phyloP scores from a whole-genome alignment of 2,797 vertebrate species.

The Sitta carolinensis region DNA sequence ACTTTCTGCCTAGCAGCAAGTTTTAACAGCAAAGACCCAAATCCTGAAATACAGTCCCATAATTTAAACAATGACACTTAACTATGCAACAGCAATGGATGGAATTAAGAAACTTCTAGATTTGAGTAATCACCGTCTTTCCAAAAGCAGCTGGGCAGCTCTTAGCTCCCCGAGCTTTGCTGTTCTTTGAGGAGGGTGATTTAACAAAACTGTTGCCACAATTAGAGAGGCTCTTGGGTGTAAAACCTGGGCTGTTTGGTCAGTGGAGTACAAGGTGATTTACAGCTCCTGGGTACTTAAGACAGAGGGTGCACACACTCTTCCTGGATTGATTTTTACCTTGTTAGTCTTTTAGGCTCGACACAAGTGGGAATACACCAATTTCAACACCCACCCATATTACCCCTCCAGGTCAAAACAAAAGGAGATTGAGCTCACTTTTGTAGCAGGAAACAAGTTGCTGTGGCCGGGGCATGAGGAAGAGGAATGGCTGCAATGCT shows the following conservation, averaged over 20 bases:
- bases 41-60: not conserved
- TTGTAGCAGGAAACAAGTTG: slow-evolving; percentile 39
- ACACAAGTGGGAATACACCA: slow-evolving; percentile 49
- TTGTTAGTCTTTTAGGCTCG: slow-evolving; percentile 62
- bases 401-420: slow-evolving; percentile 65
- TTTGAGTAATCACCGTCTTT: not conserved
- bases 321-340: slow-evolving; percentile 51
- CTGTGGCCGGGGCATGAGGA: slow-evolving; percentile 7
- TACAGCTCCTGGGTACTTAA: not conserved
- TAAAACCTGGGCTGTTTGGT: not conserved
- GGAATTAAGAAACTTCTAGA: not conserved
- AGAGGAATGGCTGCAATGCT: slow-evolving; percentile 52
- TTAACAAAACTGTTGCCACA: not conserved
- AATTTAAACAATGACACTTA: not conserved
- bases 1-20: slow-evolving; percentile 24
- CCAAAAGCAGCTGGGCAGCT: not conserved
- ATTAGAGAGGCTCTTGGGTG: not conserved
- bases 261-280: slow-evolving; percentile 13
- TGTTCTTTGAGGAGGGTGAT: not conserved
- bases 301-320: not conserved
- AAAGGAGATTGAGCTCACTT: slow-evolving; percentile 55
- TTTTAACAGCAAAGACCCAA: not conserved
- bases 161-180: not conserved
- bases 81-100: not conserved
- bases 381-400: slow-evolving; percentile 44